These are phyloP conservation scores for Xylophagus ater DNA, from an alignment of 2,888 invertebrate species.

Conservation along the genomic window DNA sequence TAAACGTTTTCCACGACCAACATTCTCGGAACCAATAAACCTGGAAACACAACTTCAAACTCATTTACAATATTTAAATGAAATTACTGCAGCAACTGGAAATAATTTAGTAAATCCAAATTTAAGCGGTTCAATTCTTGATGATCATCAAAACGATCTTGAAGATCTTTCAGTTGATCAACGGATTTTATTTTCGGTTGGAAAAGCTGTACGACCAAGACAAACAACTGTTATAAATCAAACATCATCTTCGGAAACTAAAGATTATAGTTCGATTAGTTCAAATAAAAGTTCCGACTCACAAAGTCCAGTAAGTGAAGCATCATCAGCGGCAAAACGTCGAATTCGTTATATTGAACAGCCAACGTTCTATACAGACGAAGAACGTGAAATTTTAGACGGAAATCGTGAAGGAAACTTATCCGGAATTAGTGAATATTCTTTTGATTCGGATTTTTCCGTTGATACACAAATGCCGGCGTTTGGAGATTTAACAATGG, in stretches of 20 bases:
- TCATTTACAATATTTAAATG: slow-evolving; percentile 13
- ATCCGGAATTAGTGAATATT: slow-evolving; percentile 38
- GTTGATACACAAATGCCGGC: slow-evolving; percentile 42
- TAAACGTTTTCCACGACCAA: slow-evolving; percentile 29
- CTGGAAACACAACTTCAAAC: slow-evolving; percentile 8
- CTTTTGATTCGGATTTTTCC: slow-evolving; percentile 42
- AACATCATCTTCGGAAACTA: slow-evolving; percentile 17
- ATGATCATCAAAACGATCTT: neutral
- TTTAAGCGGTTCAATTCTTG: slow-evolving; percentile 17
- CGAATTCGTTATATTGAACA: slow-evolving; percentile 47
- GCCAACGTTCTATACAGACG: slow-evolving; percentile 43
- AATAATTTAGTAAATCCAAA: slow-evolving; percentile 22
- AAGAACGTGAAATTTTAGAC: slow-evolving; percentile 41
- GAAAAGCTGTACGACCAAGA: slow-evolving; percentile 31
- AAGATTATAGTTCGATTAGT: slow-evolving; percentile 19
- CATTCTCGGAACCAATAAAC: slow-evolving; percentile 6
- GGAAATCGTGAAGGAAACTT: slow-evolving; percentile 27
- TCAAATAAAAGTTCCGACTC: slow-evolving; percentile 25
- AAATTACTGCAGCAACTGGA: slow-evolving; percentile 10
- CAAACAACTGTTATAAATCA: slow-evolving; percentile 17
- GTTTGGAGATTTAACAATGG: slow-evolving; percentile 38
- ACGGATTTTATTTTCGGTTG: slow-evolving; percentile 31
- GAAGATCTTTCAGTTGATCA: neutral
- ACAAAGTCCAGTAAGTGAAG: slow-evolving; percentile 35
- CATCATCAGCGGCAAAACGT: slow-evolving; percentile 35